These are phyloP conservation scores for Deroplatys truncata DNA, from an alignment of 2,888 invertebrate species.

Conservation along the genomic window DNA sequence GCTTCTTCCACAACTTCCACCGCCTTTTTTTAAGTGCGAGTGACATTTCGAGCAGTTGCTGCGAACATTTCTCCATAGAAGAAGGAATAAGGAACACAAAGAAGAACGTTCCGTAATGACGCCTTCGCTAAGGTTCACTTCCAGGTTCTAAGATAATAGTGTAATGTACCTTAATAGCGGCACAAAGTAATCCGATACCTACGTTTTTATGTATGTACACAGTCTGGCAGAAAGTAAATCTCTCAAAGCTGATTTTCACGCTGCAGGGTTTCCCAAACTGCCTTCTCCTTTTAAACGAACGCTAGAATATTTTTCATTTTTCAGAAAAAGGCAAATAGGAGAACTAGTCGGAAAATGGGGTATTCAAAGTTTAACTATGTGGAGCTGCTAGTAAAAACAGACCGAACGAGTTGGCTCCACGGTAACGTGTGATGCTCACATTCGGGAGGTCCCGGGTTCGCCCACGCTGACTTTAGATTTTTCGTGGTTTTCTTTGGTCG, in stretches of 20 bases:
- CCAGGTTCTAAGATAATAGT: background rate
- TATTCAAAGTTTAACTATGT: too few species aligned
- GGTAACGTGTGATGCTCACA: too few species aligned
- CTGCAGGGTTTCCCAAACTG: background rate
- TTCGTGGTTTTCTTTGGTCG: too few species aligned
- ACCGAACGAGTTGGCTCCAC: too few species aligned
- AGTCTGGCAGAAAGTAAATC: background rate
- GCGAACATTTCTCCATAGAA: background rate
- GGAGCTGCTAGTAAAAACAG: too few species aligned
- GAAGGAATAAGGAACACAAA: background rate
- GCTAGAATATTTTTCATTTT: background rate
- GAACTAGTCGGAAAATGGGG: too few species aligned
- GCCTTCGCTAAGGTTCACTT: background rate
- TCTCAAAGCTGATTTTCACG: background rate
- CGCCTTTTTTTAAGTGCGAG: background rate
- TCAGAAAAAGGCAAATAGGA: too few species aligned
- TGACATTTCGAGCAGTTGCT: background rate
- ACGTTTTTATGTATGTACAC: background rate
- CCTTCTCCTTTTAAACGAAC: background rate
- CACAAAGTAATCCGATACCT: background rate
- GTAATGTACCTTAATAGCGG: background rate
- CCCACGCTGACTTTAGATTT: too few species aligned
- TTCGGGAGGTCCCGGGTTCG: too few species aligned
- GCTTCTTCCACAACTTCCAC: background rate
- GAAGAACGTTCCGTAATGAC: background rate